phyloP scores from a whole-genome alignment of 2,113 vertebrate species.

The Hippocampus abdominalis region DNA sequence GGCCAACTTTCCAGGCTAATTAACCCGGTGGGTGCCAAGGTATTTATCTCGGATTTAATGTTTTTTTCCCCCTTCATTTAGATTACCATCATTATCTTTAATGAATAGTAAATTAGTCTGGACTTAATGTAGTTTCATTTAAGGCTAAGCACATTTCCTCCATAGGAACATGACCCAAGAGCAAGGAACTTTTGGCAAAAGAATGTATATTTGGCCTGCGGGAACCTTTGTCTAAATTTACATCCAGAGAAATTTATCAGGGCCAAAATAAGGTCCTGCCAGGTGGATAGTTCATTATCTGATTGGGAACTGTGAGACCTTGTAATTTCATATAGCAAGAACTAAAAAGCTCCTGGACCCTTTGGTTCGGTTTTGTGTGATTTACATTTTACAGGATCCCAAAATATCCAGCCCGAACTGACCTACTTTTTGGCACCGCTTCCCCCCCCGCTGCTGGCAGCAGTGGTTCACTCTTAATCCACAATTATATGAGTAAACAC shows the following conservation, averaged over 20 bases:
- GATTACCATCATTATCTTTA: neutral
- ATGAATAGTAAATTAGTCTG: neutral
- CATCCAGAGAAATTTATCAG: no score
- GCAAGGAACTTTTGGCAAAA: neutral
- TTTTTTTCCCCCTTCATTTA: neutral
- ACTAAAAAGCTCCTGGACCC: no score
- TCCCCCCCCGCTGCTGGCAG: no score
- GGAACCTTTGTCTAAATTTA: neutral
- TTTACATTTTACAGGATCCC: neutral
- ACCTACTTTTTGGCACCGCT: neutral
- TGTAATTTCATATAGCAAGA: no score
- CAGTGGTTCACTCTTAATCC: no score
- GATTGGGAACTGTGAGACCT: no score
- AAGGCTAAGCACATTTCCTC: neutral
- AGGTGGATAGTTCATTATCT: no score
- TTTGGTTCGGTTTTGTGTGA: neutral
- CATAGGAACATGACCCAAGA: neutral
- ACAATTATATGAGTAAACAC: no score
- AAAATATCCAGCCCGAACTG: neutral
- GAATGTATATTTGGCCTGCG: neutral
- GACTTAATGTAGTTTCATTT: neutral
- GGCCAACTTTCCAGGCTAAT: conserved; percentile 40
- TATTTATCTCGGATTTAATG: conserved; percentile 3
- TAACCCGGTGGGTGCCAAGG: conserved; percentile 28
- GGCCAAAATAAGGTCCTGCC: no score